Base-by-base conservation (phyloP, 2,113 vertebrate species). In the Oophaga pumilio region DNA sequence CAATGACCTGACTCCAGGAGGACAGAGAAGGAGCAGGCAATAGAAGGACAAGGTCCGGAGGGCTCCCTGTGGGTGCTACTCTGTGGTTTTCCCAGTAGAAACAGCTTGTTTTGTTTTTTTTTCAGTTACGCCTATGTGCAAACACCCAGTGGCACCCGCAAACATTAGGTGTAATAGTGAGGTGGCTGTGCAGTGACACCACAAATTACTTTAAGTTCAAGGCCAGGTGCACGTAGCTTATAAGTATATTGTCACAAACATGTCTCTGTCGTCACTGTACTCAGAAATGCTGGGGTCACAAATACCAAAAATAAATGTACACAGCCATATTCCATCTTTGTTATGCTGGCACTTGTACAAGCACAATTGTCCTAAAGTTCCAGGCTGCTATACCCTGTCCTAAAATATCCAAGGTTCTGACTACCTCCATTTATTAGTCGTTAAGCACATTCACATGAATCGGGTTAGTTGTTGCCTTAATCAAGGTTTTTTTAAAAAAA, bases 121-220 rank as follows among this genome's bases (percentile, higher is more conserved):
- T 66, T 64, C 53, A 69, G 0, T 50, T 60, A 76, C 12, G 10
- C 50, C 62, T 52, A 17, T 80, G 76, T 86, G 62, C 56, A 33
- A 79, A 86, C 76, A 86, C 43, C 85, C 76, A 1, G 85, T 86
- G 85, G 85, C 60, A 68, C 62, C 85, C 76, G 79, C 50, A 79
- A 57, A 86, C 76, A 28, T 78, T 20, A 20, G 15, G 53, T 49
- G 15, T 22, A 11, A 57, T 17, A 56, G 76, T 78, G 74, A 62
- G 59, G 85, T 79, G 85, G 49, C 22, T 68, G 85, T 86, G 85
- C 60, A 78, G 60, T 86, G 85, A 79, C 59, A 64, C 76, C 74
- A 68, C 60, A 86, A 79, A 49, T 85, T 22, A 59, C 62, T 74
- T 28, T 33, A 59, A 14, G 20, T 24, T 33, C 43, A 62, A 77